These are phyloP conservation scores for Poecilia picta DNA, from an alignment of 2,797 vertebrate genomes.

Conservation along the genomic window DNA sequence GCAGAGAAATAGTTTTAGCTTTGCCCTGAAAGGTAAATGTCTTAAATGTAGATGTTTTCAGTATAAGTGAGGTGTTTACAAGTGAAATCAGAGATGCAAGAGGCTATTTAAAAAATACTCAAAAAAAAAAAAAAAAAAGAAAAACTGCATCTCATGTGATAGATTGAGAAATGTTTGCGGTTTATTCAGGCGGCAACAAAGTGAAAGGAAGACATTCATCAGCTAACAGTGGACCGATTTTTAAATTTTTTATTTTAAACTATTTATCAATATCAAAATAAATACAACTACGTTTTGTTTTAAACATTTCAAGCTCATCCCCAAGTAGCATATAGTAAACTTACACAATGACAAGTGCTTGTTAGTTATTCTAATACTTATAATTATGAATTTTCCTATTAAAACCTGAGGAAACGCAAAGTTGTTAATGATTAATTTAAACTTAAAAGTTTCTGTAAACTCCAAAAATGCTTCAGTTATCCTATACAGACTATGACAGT, in stretches of 20 bases:
- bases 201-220: not conserved
- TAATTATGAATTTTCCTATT: not conserved
- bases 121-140: not conserved
- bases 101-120: not conserved
- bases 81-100: too few relatives aligned
- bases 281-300: not conserved
- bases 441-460: not conserved
- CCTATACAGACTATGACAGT: not conserved
- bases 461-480: not conserved
- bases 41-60: not conserved
- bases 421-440: not conserved
- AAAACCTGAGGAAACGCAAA: not conserved
- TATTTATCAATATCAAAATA: not conserved
- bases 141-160: not conserved
- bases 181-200: not conserved
- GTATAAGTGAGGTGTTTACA: not conserved
- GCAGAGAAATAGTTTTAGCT: not conserved
- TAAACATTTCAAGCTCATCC: not conserved
- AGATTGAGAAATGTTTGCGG: not conserved
- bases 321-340: not conserved
- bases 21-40: not conserved
- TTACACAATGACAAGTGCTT: not conserved
- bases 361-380: not conserved
- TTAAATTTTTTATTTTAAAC: not conserved
- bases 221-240: not conserved